Percentiles rank a stretch among this genome's conserved stretches.
Evolutionary conservation across 2,113 vertebrate genomes (phyloP).

Genomic region (Neogobius melanostomus): DNA sequence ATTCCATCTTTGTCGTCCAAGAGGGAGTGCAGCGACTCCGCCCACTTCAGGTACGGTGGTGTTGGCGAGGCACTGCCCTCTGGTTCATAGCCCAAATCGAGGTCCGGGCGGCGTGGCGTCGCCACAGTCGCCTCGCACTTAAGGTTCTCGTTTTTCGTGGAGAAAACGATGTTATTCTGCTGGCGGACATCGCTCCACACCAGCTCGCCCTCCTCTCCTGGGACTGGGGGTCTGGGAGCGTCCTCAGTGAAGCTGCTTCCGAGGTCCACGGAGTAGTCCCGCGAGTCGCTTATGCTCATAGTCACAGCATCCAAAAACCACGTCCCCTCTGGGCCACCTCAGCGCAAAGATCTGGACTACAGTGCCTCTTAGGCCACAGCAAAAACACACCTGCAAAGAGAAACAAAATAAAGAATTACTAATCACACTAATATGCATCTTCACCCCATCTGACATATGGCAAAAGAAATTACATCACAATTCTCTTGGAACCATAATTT

Average conservation of each 20-base stretch:
- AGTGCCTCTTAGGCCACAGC: conserved; percentile 73
- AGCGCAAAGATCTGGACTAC: conserved; percentile 75
- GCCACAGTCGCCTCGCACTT: conserved; percentile 88
- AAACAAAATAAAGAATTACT: conserved; percentile 49
- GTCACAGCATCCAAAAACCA: conserved; percentile 76
- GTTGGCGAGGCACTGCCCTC: conserved; percentile 97
- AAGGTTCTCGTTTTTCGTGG: conserved; percentile 79
- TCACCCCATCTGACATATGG: neutral
- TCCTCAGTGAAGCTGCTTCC: conserved; percentile 96
- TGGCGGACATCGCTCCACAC: conserved; percentile 83
- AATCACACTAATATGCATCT: neutral
- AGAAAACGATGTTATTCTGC: conserved; percentile 76
- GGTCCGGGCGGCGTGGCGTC: conserved; percentile 88
- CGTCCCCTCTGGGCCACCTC: conserved; percentile 66
- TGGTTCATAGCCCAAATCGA: conserved; percentile 96
- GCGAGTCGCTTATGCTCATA: conserved; percentile 90
- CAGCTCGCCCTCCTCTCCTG: conserved; percentile 95
- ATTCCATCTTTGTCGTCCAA: conserved; percentile 97
- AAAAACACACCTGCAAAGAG: conserved; percentile 78
- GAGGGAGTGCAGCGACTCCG: conserved; percentile 93
- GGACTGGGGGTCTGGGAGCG: conserved; percentile 94
- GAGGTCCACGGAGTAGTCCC: conserved; percentile 86
- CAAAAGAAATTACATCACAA: too few relatives aligned
- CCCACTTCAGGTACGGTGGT: conserved; percentile 96
- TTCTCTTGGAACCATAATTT: too few relatives aligned